These are phyloP conservation scores for Seira ritae DNA, from an alignment of 2,888 invertebrate genomes.

Conservation along the genomic window DNA sequence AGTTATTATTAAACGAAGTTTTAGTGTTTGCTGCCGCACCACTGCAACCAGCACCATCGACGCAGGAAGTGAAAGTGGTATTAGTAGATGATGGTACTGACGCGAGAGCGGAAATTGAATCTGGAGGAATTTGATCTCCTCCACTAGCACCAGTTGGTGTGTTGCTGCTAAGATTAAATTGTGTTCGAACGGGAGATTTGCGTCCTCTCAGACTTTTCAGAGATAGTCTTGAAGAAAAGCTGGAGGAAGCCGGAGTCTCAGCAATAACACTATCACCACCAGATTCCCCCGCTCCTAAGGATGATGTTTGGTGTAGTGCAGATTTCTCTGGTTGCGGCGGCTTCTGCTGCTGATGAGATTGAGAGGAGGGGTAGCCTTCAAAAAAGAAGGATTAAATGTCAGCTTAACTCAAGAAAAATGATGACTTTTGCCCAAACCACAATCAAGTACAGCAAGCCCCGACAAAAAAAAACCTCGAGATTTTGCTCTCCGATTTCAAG, in stretches of 20 bases:
- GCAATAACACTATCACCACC: too few relatives aligned
- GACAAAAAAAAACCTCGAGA: not conserved
- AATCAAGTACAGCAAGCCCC: slow-evolving; percentile 7
- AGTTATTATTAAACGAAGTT: not conserved
- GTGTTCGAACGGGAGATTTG: slow-evolving; percentile 53
- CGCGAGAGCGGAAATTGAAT: slow-evolving; percentile 45
- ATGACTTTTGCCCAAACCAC: too few relatives aligned
- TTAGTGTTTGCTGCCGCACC: not conserved
- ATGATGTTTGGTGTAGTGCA: slow-evolving; percentile 8
- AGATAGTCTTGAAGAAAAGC: slow-evolving; percentile 35
- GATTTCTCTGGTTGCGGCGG: slow-evolving; percentile 29
- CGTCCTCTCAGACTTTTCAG: slow-evolving; percentile 39
- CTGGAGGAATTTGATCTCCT: slow-evolving; percentile 48
- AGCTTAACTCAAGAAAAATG: slow-evolving; percentile 31
- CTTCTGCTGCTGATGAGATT: slow-evolving; percentile 41
- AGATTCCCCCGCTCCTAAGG: too few relatives aligned
- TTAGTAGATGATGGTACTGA: slow-evolving; percentile 36
- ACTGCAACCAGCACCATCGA: not conserved
- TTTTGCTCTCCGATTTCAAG: too few relatives aligned
- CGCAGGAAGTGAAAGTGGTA: slow-evolving; percentile 42
- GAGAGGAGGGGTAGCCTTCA: slow-evolving; percentile 42
- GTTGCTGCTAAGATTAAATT: slow-evolving; percentile 41
- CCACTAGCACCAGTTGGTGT: slow-evolving; percentile 30
- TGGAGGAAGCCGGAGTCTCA: slow-evolving; percentile 22
- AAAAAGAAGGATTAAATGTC: slow-evolving; percentile 48